Conservation (phyloP, 2,888 invertebrate genomes). For the Dimorphilus gyrociliatus region DNA sequence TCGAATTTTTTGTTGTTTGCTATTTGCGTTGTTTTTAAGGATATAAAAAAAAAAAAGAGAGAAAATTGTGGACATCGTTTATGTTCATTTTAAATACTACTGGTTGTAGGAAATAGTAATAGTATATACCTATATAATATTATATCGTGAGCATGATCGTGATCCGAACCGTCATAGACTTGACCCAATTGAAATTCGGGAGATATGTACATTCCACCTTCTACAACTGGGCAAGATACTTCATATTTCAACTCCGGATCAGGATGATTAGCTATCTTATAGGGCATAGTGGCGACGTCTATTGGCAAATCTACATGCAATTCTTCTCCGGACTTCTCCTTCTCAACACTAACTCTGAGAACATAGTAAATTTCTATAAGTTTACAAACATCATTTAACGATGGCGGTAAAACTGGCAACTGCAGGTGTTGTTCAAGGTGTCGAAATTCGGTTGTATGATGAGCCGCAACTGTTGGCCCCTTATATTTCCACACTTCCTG, state of each 20-base stretch:
- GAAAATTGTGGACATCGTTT: no score
- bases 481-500: conserved; percentile 55
- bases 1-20: no score
- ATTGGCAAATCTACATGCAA: conserved; percentile 57
- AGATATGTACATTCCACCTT: conserved; percentile 59
- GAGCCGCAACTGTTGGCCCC: conserved; percentile 48
- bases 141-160: conserved; percentile 43
- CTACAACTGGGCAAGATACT: conserved; percentile 43
- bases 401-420: conserved; percentile 56
- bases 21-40: no score
- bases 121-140: conserved; percentile 52
- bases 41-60: no score
- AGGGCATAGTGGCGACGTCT: conserved; percentile 56
- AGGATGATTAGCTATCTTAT: conserved; percentile 32
- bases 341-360: conserved; percentile 52
- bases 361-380: conserved; percentile 56
- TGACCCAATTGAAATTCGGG: conserved; percentile 61
- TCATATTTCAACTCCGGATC: conserved; percentile 48
- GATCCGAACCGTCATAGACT: conserved; percentile 52
- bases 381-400: conserved; percentile 51
- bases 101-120: no score
- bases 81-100: no score
- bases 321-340: conserved; percentile 53
- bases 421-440: conserved; percentile 40
- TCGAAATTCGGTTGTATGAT: conserved; percentile 35